These are phyloP conservation scores for Thera britannica DNA, from an alignment of 2,888 invertebrate genomes.

Conservation along the genomic window DNA sequence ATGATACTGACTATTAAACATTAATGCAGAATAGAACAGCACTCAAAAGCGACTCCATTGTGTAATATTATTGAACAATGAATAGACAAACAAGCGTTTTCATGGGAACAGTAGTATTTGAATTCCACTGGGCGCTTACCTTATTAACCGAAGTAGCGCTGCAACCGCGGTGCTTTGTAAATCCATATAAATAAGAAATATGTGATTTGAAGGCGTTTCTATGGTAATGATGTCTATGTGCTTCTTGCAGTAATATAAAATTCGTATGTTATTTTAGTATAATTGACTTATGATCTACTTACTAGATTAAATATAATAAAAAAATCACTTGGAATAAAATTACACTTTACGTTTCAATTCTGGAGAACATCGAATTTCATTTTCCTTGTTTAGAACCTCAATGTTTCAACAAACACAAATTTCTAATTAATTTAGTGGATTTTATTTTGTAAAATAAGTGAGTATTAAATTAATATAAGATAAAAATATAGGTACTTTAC, in stretches of 20 bases:
- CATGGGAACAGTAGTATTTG: background rate
- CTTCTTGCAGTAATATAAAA: background rate
- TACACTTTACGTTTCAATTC: no score
- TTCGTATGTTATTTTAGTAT: background rate
- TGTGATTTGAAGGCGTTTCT: no score
- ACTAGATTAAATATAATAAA: background rate
- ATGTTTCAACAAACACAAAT: background rate
- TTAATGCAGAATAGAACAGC: background rate
- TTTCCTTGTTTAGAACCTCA: background rate
- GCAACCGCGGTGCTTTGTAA: no score
- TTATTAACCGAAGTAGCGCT: no score
- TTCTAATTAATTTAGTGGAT: background rate
- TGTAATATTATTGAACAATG: background rate
- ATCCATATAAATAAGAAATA: no score
- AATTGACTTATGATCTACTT: constrained; percentile 12
- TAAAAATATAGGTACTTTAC: constrained; percentile 24
- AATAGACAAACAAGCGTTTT: no score
- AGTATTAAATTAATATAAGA: constrained; percentile 36
- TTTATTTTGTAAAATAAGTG: constrained; percentile 12
- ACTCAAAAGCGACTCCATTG: background rate
- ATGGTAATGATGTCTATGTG: background rate
- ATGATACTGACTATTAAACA: background rate
- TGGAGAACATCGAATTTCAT: background rate
- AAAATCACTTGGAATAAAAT: background rate
- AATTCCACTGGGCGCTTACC: background rate